These are phyloP conservation scores for Alexandromys oeconomus DNA, from an alignment of 2,797 vertebrate species.

Conservation along the genomic window DNA sequence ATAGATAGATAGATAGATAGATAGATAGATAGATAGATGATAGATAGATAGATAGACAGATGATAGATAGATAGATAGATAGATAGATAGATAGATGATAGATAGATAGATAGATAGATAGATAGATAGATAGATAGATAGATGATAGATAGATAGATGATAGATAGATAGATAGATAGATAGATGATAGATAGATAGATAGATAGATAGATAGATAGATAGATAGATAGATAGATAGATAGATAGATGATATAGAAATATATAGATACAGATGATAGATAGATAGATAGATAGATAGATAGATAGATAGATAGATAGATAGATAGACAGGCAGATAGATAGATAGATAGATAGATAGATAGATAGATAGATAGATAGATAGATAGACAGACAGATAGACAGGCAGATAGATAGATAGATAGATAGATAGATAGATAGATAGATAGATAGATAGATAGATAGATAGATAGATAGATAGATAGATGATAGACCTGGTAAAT, in stretches of 20 bases:
- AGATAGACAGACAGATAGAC: no score
- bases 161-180: neutral
- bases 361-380: neutral
- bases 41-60: neutral
- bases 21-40: no score
- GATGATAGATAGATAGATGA: neutral
- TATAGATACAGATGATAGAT: no score
- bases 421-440: no score
- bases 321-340: no score
- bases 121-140: neutral
- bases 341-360: no score
- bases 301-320: neutral
- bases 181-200: neutral
- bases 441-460: neutral
- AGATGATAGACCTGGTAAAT: neutral
- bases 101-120: neutral
- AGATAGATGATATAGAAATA: no score
- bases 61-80: neutral
- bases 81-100: neutral
- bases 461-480: no score
- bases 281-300: neutral
- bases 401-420: no score
- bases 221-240: no score
- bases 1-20: neutral
- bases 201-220: no score